Base-by-base conservation (phyloP, 2,888 invertebrate genomes). In the Cylindroiulus punctatus region DNA sequence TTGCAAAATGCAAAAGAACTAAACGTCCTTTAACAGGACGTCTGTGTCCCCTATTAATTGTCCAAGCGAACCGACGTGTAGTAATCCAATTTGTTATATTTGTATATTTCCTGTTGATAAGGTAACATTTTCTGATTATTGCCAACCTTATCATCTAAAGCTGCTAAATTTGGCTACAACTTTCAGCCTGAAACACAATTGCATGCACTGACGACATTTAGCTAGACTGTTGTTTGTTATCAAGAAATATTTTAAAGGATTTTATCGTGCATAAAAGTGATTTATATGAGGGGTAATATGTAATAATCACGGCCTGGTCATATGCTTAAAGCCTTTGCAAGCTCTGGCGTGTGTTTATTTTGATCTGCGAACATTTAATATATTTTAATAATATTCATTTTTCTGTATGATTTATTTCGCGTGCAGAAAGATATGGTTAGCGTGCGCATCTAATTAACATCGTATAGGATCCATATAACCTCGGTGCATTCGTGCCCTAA, bases 401-500 rank as follows among this genome's bases (percentile, higher is more conserved):
- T 17, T 10, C 26, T 26, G 12, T 76, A 76, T 76, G 76, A 30
- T 30, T 76, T 76, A 76, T 76, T 76, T 76, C 5, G 76, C 76
- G 30, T 17, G 76, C 30, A 30, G 14, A 76, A 30, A 76, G 76
- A 76, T 76, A 76, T 14, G 76, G 30, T 14, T 76, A 30, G 76
- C 76, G 76, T 76, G 76, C 30, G 76, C 76, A 76, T 76, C 76
- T 76, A 30, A 76, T 76, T 76, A 76, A 30, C 76, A 76, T 76
- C 30, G 76, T 14, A 4, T 14, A 26, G 76, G 76, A 10, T 30
- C 14, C 30, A 76, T 76, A 30, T 76, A 76, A 26, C 76, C 76
- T 30, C 30, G 26, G 14, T 4, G 3, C 30, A 76, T 76, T 76
- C 30, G 26, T 76, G 26, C 30, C 30, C 76, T 76, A 30, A 76